These are phyloP conservation scores for Dendrocopos noguchii DNA, from an alignment of 2,113 vertebrate genomes.

Conservation along the genomic window DNA sequence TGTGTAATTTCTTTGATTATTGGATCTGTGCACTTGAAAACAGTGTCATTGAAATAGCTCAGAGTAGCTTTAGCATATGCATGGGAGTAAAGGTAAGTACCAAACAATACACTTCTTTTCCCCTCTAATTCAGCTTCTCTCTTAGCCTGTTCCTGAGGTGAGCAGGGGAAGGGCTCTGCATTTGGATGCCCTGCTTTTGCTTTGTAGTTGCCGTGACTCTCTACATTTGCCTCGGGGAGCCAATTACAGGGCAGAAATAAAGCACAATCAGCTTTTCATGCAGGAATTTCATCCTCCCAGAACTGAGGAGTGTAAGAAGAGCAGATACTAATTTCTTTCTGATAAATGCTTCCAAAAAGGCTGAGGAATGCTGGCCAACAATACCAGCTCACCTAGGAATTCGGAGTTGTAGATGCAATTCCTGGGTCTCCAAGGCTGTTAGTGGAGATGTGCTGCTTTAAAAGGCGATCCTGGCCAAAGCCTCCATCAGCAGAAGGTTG, in stretches of 20 bases:
- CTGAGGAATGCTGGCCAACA: neutral
- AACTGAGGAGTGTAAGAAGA: neutral
- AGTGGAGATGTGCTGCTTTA: neutral
- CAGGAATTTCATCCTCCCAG: neutral
- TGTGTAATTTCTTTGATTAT: neutral
- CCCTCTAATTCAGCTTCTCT: neutral
- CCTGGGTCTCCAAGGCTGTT: fast-evolving
- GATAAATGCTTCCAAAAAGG: neutral
- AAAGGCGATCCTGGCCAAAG: neutral
- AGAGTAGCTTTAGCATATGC: neutral
- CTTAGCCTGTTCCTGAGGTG: neutral
- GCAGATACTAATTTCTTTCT: neutral
- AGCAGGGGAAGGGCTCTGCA: neutral
- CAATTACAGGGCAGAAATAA: conserved; percentile 38
- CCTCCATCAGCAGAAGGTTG: neutral
- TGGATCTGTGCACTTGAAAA: neutral
- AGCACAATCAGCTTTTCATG: neutral
- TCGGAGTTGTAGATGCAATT: neutral
- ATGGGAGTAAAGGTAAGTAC: neutral
- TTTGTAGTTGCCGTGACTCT: neutral
- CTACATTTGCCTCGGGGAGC: conserved; percentile 21
- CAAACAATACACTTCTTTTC: neutral
- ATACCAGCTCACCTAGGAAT: fast-evolving
- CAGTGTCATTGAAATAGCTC: neutral
- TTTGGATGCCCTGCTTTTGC: neutral